Percentiles rank a stretch among this genome's conserved stretches.
These are phyloP conservation scores for Corydoras maculifer DNA, from an alignment of 2,113 vertebrate genomes.

Conservation along the genomic window DNA sequence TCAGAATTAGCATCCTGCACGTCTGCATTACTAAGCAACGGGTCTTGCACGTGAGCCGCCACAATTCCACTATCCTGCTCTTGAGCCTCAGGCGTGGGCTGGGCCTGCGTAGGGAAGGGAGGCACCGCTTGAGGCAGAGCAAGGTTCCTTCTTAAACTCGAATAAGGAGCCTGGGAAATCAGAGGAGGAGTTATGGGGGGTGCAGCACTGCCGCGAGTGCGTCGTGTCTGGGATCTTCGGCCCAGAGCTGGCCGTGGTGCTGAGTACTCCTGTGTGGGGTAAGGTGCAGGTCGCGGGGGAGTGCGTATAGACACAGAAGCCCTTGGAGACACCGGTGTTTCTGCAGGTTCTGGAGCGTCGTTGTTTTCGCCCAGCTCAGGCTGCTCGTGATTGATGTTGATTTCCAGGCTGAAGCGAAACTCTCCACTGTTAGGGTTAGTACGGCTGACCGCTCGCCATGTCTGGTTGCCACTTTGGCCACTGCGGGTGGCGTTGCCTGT, in stretches of 20 bases:
- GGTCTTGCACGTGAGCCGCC: slow-evolving; percentile 36
- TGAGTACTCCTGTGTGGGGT: slow-evolving; percentile 51
- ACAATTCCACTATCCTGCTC: slow-evolving; percentile 53
- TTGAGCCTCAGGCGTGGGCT: slow-evolving; percentile 41
- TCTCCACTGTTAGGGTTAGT: slow-evolving; percentile 90
- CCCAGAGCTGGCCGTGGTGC: slow-evolving; percentile 55
- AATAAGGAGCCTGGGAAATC: slow-evolving; percentile 49
- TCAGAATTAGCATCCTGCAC: slow-evolving; percentile 46
- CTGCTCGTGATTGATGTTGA: slow-evolving; percentile 90
- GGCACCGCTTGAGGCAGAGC: slow-evolving; percentile 44
- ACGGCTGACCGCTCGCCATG: slow-evolving; percentile 89
- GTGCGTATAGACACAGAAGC: slow-evolving; percentile 49
- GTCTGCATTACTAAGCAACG: slow-evolving; percentile 53
- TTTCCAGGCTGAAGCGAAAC: slow-evolving; percentile 91
- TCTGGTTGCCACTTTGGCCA: slow-evolving; percentile 91
- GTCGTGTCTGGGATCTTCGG: slow-evolving; percentile 63
- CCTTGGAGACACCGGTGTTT: slow-evolving; percentile 47
- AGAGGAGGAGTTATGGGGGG: slow-evolving; percentile 51
- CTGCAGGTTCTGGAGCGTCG: slow-evolving; percentile 52
- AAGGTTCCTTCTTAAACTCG: slow-evolving; percentile 50
- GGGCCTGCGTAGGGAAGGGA: slow-evolving; percentile 42
- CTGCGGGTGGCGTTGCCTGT: slow-evolving; percentile 87
- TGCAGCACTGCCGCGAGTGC: slow-evolving; percentile 70
- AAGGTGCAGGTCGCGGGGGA: slow-evolving; percentile 38
- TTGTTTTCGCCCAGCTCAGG: slow-evolving; percentile 68